Evolutionary conservation across 2,113 vertebrate species (phyloP), one percentile per base, ranked within the genome.

Genomic region (Burhinus oedicnemus): DNA sequence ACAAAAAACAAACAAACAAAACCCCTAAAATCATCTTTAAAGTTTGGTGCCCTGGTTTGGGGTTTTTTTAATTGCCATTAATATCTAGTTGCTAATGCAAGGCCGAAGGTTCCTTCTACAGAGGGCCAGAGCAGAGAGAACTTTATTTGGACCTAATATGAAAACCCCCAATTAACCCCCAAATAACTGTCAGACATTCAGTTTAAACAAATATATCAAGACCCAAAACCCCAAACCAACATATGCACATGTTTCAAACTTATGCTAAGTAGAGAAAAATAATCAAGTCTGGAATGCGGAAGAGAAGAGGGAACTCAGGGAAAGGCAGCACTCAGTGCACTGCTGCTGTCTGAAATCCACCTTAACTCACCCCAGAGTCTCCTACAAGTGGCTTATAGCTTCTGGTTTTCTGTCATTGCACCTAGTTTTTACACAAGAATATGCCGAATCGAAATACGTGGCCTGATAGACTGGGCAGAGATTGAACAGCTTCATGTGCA

Each of bases 401-500:
- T 91, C 84, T 18, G 10, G 17, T 21, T 76, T 81, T 38, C 64
- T 87, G 25, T n/a, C 47, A 34, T 5, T 68, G 34, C 57, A 55
- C 49, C 54, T 34, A 22, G 6, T 42, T 89, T 74, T 78, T 15
- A 62, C n/a, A 38, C 7, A 23, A 2, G 1, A 81, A 40, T 20
- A 30, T 2, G 12, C 27, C 36, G 45, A 65, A 80, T 45, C 10
- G 26, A 60, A 65, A 10, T 26, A 54, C 1, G 4, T 20, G 55
- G n/a, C 52, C 87, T 62, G 29, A 26, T 10, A 70, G 38, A 75
- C 29, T 0, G 0, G 1, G 23, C n/a, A 87, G 81, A 40, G 20
- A 47, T 1, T 8, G 29, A 70, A 75, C 15, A 71, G 21, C 26
- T 74, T 68, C 34, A 38, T 0, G 3, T 5, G 26, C 0, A 0